Conservation (phyloP, 2,888 invertebrate genomes). For the Carterocephalus palaemon region DNA sequence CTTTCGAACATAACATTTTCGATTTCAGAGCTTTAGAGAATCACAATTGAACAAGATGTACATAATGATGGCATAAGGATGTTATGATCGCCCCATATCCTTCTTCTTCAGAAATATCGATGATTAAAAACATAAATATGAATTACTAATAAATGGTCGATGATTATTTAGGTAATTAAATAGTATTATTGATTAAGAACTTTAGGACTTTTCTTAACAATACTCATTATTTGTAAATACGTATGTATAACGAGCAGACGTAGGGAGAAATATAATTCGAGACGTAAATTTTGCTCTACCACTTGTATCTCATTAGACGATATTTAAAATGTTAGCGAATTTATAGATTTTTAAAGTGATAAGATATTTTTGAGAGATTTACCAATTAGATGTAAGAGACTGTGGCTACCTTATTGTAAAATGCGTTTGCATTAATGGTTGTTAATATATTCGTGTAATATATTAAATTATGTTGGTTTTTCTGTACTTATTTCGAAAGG, state of each 20-base stretch:
- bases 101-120: too few species aligned
- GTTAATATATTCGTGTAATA: constrained; percentile 75
- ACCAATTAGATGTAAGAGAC: constrained; percentile 73
- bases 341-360: constrained; percentile 69
- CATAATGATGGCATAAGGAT: too few species aligned
- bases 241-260: constrained; percentile 49
- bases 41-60: too few species aligned
- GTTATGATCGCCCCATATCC: too few species aligned
- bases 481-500: constrained; percentile 64
- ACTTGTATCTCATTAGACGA: constrained; percentile 78
- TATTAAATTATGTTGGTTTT: constrained; percentile 66
- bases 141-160: constrained; percentile 1
- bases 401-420: constrained; percentile 70
- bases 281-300: constrained; percentile 69
- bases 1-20: too few species aligned
- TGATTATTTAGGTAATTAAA: constrained; percentile 2
- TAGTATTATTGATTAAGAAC: constrained; percentile 11
- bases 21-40: too few species aligned
- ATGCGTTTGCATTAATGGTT: constrained; percentile 67
- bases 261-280: constrained; percentile 54
- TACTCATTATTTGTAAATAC: constrained; percentile 74
- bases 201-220: constrained; percentile 48
- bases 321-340: constrained; percentile 76
- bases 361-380: constrained; percentile 73
- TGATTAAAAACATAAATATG: constrained; percentile 2